phyloP scores from a whole-genome alignment of 1,140 invertebrate genomes.

The Brachionus sp. region DNA sequence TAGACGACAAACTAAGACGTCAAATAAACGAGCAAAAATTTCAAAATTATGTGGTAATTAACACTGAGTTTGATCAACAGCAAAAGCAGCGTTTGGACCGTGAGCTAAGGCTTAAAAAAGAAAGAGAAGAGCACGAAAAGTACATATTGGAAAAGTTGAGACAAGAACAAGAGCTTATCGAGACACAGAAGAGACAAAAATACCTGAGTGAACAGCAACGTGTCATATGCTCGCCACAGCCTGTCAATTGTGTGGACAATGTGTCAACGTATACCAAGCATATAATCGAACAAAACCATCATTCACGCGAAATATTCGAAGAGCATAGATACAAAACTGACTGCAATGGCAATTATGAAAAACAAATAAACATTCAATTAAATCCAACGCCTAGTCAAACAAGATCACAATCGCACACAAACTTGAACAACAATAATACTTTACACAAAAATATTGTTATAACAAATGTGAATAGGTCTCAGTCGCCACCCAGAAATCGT shows the following conservation, averaged over 20 bases:
- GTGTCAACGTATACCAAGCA: slow-evolving; percentile 22
- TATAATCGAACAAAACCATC: slow-evolving; percentile 10
- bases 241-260: slow-evolving; percentile 18
- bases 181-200: slow-evolving; percentile 21
- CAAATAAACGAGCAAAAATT: not conserved
- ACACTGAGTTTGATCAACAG: not conserved
- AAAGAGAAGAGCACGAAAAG: slow-evolving; percentile 31
- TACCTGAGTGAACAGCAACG: not conserved
- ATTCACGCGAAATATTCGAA: slow-evolving; percentile 5
- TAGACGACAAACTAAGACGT: not conserved
- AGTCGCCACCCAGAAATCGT: not conserved
- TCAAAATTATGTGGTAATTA: slow-evolving; percentile 17
- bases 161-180: slow-evolving; percentile 42
- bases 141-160: slow-evolving; percentile 41
- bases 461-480: slow-evolving; percentile 13
- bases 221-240: not conserved
- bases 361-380: slow-evolving; percentile 44
- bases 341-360: slow-evolving; percentile 30
- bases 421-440: slow-evolving; percentile 21
- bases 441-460: slow-evolving; percentile 29
- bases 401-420: slow-evolving; percentile 1
- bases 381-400: slow-evolving; percentile 25
- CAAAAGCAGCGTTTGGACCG: not conserved
- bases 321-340: not conserved
- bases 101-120: not conserved